A percentile compares a stretch with the other conserved stretches of the same genome.
Conservation (phyloP, 2,113 vertebrate genomes). For the Apteryx owenii region DNA sequence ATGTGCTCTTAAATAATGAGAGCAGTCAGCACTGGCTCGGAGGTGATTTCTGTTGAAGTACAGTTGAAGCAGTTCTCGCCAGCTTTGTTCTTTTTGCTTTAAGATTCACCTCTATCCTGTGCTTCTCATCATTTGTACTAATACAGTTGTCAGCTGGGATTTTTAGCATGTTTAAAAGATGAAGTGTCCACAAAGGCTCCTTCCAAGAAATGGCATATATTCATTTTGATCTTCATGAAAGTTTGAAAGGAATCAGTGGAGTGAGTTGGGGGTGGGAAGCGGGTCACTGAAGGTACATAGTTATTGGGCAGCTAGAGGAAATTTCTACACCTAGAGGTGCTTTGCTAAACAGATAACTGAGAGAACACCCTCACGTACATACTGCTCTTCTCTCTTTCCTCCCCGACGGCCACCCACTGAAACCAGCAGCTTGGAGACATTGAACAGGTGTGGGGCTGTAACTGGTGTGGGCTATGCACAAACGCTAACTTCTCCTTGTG, state of each 20-base stretch:
- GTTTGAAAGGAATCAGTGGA: conserved; percentile 38
- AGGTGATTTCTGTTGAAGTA: not conserved
- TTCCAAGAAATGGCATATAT: conserved; percentile 50
- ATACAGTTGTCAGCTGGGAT: conserved; percentile 50
- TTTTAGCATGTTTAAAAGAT: conserved; percentile 54
- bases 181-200: conserved; percentile 43
- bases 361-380: not conserved
- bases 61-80: not conserved
- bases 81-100: conserved; percentile 4
- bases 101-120: conserved; percentile 7
- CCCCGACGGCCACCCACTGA: not conserved
- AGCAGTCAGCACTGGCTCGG: not conserved
- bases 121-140: conserved; percentile 42
- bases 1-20: not conserved
- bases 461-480: rapidly evolving
- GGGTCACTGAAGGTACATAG: not conserved
- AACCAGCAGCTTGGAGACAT: not conserved
- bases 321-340: not conserved
- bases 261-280: not conserved
- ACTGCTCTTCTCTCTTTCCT: not conserved
- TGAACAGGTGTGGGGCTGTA: not conserved
- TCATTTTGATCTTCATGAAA: conserved; percentile 56
- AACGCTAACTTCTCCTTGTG: not conserved
- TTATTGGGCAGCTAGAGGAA: not conserved
- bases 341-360: conserved; percentile 20